Evolutionary conservation across 2,113 vertebrate species (phyloP), one percentile per base, ranked within the genome.

Genomic region (Sinocyclocheilus grahami): DNA sequence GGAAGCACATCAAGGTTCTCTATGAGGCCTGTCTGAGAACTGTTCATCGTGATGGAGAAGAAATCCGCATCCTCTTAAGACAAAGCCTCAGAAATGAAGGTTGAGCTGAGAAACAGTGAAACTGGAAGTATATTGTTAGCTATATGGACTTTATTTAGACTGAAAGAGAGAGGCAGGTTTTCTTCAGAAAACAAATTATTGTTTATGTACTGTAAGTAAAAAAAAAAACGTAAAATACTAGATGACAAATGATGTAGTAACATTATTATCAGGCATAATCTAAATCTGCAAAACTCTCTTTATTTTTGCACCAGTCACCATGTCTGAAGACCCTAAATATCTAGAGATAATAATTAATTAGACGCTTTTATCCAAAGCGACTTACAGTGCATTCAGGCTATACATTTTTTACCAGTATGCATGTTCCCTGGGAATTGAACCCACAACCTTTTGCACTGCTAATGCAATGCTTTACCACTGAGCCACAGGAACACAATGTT

Each of bases 1-100:
- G 89, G 86, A 92, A 92, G 95, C 94, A 93, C 93, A 92, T 90
- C 92, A 92, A 93, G 76, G 91, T 80, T 94, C 94, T 94, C 91
- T 92, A 83, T 71, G 91, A 89, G 77, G 62, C 65, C 24, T 78
- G 71, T 85, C 83, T 55, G 82, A 87, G 80, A 88, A 75, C 72
- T 77, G 79, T 60, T 86, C 48, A 65, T 30, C 60, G 9, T 84
- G 86, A 81, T 75, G 51, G 85, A 82, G 80, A 58, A 58, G 74
- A 60, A 62, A 74, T 69, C 62, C 22, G 72, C 67, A 46, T 46
- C 46, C 24, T 85, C 82, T 81, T 75, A 55, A 63, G 79, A 75
- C 24, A 67, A 24, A 74, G 67, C 20, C 51, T 46, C 53, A 76
- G 37, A 87, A 88, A 87, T 74, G 62, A 60, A 60, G 72, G 84